Evolutionary conservation across 2,113 vertebrate species (phyloP).

Genomic region (Silurus glanis): DNA sequence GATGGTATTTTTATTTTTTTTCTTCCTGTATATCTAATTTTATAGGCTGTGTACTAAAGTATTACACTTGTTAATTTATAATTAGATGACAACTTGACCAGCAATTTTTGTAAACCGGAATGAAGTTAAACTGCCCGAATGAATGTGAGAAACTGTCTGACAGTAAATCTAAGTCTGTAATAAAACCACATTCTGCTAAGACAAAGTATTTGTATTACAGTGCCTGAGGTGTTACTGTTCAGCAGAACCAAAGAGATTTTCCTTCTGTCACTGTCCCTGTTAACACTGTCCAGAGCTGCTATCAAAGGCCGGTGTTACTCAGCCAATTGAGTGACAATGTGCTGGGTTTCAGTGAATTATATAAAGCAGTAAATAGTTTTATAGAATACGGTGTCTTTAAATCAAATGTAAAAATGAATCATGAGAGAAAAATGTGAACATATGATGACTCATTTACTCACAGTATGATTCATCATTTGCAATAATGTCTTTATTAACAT

Average conservation of each 20-base stretch:
- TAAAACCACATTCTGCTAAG: background rate
- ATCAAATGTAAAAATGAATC: background rate
- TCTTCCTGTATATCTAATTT: background rate
- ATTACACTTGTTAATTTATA: background rate
- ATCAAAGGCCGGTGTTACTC: conserved; percentile 3
- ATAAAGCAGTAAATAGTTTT: conserved; percentile 15
- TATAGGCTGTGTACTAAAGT: background rate
- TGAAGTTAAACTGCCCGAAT: background rate
- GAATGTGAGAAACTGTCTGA: background rate
- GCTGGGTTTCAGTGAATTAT: background rate
- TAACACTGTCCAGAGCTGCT: conserved; percentile 1
- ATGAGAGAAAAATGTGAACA: background rate
- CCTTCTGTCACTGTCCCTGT: background rate
- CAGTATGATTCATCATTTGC: background rate
- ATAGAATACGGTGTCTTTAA: background rate
- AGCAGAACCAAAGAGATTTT: conserved; percentile 24
- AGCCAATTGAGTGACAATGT: background rate
- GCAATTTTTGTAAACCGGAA: background rate
- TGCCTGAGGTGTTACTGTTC: conserved; percentile 29
- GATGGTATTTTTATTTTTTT: background rate
- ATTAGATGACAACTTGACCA: background rate
- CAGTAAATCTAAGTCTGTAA: conserved; percentile 1
- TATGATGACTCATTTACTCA: too few relatives aligned
- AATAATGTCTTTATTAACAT: background rate
- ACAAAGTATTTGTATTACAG: conserved; percentile 1